Evolutionary conservation across 2,797 vertebrate species (phyloP), one percentile per base, ranked within the genome.

Genomic region (Hippoglossus hippoglossus): DNA sequence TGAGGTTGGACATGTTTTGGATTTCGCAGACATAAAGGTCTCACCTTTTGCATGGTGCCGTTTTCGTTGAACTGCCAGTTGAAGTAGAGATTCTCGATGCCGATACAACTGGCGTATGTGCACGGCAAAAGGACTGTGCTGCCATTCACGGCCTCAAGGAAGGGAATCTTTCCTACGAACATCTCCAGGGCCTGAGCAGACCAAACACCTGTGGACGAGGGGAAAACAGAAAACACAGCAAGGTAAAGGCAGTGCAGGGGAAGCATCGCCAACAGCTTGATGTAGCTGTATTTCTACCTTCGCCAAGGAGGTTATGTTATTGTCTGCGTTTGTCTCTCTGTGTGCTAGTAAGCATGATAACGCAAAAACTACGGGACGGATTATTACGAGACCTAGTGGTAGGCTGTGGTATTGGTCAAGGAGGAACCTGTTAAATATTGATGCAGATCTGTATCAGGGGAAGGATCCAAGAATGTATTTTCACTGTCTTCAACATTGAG

Each of bases 61-160:
- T 95, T 97, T 1, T 91, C 68, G 50, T 97, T 97, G 92, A 91
- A 98, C 54, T 95, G 93, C 98, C 98, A 99, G 24, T 79, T 94
- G 93, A 99, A 97, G 77, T 92, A 92, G 8, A 99, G 94, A 79
- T 96, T 85, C 31, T 94, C 55, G 24, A 98, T 97, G 79, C 97
- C 98, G 1, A 96, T 96, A 67, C 98, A 99, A 91, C 96, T 97
- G 85, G 46, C 15, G 74, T 98, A 99, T 10, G 51, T 73, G 82
- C 98, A 99, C 53, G 96, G 96, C 79, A 99, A 85, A 73, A 95
- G 82, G 47, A 98, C 93, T 0, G 96, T 90, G n/a, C 97, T 96
- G 82, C 96, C 96, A 0, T 99, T 99, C 76, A 97, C 92, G 0
- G 96, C 96, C 44, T 90, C 93, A 66, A 98, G 84, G 22, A 92